Conservation (phyloP, 2,888 invertebrate species). For the Laspeyria flexula region DNA sequence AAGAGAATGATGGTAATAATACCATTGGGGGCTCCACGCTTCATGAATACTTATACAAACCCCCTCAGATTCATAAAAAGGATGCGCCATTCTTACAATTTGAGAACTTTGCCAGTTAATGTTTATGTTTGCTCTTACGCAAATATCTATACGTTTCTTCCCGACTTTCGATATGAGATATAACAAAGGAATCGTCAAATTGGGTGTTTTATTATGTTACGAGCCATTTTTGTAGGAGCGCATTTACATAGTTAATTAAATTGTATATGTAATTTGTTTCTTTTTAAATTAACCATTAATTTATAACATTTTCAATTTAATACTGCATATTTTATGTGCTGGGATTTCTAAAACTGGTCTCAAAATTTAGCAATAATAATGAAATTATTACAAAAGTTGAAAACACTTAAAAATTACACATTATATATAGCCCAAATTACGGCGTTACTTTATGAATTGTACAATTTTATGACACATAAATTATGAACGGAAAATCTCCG, state of each 20-base stretch:
- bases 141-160: constrained; percentile 35
- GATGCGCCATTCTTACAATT: constrained; percentile 47
- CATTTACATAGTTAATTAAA: no score
- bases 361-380: neutral
- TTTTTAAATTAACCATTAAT: neutral
- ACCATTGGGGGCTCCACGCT: constrained; percentile 44
- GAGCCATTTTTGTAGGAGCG: neutral
- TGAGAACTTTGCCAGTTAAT: constrained; percentile 39
- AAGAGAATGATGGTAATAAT: constrained; percentile 51
- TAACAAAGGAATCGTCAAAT: constrained; percentile 32
- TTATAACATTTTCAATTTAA: neutral
- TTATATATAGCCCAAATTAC: constrained; percentile 1
- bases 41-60: constrained; percentile 39
- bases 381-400: constrained; percentile 1
- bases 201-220: constrained; percentile 11
- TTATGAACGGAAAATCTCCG: constrained; percentile 6
- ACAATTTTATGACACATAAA: constrained; percentile 1
- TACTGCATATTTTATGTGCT: neutral
- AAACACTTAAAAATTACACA: neutral
- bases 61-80: constrained; percentile 37
- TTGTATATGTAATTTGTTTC: neutral
- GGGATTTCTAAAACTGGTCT: neutral
- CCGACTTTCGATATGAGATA: constrained; percentile 40
- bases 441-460: neutral
- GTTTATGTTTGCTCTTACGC: constrained; percentile 39